Percentiles rank a stretch among this genome's conserved stretches.
Evolutionary conservation across 2,888 invertebrate genomes (phyloP).

Genomic region (Oscheius sp.): DNA sequence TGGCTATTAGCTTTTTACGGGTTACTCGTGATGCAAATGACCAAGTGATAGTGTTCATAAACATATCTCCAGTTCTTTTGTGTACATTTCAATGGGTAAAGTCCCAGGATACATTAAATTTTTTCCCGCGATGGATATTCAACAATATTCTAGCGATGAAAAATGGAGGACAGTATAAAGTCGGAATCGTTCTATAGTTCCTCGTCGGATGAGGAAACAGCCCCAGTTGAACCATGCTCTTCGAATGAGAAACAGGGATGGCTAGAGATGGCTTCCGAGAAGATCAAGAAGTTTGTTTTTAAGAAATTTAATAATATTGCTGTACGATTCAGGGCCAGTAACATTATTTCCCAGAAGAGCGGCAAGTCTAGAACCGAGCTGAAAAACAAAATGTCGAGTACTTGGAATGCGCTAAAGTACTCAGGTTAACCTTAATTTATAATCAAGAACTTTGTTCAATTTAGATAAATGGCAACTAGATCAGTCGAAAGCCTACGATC

Average conservation of each 20-base stretch:
- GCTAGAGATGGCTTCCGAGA: slow-evolving; percentile 20
- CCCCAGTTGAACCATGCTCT: slow-evolving; percentile 13
- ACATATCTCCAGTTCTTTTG: no score
- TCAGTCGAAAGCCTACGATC: slow-evolving; percentile 50
- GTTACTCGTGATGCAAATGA: no score
- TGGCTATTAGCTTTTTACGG: not conserved
- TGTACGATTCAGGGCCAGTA: slow-evolving; percentile 22
- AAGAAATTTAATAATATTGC: not conserved
- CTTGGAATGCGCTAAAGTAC: slow-evolving; percentile 60
- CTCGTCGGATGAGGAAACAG: slow-evolving; percentile 8
- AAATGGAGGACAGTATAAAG: slow-evolving; percentile 25
- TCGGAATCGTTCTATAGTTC: slow-evolving; percentile 12
- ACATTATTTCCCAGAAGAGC: slow-evolving; percentile 20
- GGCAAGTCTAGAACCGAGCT: slow-evolving; percentile 23
- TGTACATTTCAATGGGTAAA: no score
- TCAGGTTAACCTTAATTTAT: slow-evolving; percentile 35
- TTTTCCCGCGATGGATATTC: no score
- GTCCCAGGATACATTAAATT: no score
- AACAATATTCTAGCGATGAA: slow-evolving; percentile 1
- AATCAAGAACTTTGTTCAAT: not conserved
- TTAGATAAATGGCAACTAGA: slow-evolving; percentile 54
- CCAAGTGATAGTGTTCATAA: no score
- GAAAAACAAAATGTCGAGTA: slow-evolving; percentile 52
- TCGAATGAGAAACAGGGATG: slow-evolving; percentile 27
- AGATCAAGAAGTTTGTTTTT: slow-evolving; percentile 28